A percentile compares a stretch with the other conserved stretches of the same genome.
These are phyloP conservation scores for Hippopotamyrus pictus DNA, from an alignment of 2,797 vertebrate genomes.

Conservation along the genomic window DNA sequence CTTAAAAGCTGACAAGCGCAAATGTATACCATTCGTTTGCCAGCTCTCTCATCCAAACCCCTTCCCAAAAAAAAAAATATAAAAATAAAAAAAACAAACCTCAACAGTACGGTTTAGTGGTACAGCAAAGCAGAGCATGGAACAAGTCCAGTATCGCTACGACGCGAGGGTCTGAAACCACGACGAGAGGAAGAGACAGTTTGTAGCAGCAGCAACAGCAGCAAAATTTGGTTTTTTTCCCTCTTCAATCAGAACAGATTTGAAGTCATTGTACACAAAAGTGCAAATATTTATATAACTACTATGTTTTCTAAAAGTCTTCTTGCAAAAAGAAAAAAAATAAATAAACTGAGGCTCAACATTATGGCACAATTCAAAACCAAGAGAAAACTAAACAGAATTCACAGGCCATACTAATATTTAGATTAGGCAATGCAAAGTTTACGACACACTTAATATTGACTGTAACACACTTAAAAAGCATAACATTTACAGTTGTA, in stretches of 20 bases:
- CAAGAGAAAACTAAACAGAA: constrained; percentile 46
- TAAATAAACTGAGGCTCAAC: constrained; percentile 50
- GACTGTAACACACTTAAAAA: constrained; percentile 65
- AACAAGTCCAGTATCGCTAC: constrained; percentile 49
- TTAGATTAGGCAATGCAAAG: constrained; percentile 66
- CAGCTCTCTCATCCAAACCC: neutral
- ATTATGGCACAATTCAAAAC: constrained; percentile 70
- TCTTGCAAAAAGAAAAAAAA: constrained; percentile 46
- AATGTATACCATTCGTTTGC: neutral
- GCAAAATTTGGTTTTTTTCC: constrained; percentile 50
- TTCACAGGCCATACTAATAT: constrained; percentile 58
- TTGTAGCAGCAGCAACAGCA: constrained; percentile 50
- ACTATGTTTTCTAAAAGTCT: constrained; percentile 51
- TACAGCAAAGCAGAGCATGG: constrained; percentile 51
- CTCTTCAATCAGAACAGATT: constrained; percentile 33
- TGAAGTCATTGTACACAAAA: constrained; percentile 47
- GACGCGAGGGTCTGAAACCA: constrained; percentile 47
- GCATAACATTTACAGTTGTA: constrained; percentile 64
- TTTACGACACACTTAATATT: constrained; percentile 63
- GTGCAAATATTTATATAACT: constrained; percentile 49
- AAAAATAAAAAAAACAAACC: neutral
- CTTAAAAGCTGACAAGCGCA: neutral
- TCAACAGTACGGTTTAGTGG: neutral
- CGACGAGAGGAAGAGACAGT: constrained; percentile 49
- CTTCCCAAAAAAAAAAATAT: neutral